Evolutionary conservation across 1,140 invertebrate species (phyloP), one percentile per base, ranked within the genome.

Genomic region (Caenorhabditis tropicalis): DNA sequence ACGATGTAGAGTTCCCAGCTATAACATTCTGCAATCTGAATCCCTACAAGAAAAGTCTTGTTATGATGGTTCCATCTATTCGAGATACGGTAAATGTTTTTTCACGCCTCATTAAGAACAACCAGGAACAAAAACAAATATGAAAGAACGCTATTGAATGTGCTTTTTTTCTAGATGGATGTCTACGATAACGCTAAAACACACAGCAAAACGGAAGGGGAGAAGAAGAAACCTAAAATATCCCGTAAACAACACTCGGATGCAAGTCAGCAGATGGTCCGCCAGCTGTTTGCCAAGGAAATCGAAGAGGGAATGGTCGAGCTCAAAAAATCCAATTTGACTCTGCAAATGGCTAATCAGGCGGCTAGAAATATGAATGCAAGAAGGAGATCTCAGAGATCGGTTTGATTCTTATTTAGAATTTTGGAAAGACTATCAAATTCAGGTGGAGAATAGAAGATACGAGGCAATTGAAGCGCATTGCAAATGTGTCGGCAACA

Each of bases 1-100:
- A 85, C 48, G 58, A 85, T 16, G 84, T 85, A 24, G 84, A 85
- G 43, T 85, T 85, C 27, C 84, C 84, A 31, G 84, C 84, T 0
- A 85, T 85, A 43, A 85, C 84, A 19, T 85, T 85, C 36, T 85
- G 84, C 65, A 85, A 85, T 82, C 39, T 85, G 46, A 85, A 85
- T 82, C 80, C 80, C 0, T 85, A 85, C 31, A 85, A 85, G 51
- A 82, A 79, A 19, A 85, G 84, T 82, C 70, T 85, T 36, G 81
- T 85, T 43, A 82, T 65, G 60, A 82, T 85, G 84, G 84, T 85
- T 21, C 84, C 84, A 7, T 85, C 84, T 4, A 82, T 85, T 19
- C n/a, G 84, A 36, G 84, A 85, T 79, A 85, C 84, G 80, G 84
- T 85, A 82, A 33, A 49, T 21, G 33, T 6, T 33, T 24, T 36